Percentiles rank a stretch among this genome's conserved stretches.
Conservation (phyloP, 2,113 vertebrate genomes). For the Campylomormyrus tamandua region DNA sequence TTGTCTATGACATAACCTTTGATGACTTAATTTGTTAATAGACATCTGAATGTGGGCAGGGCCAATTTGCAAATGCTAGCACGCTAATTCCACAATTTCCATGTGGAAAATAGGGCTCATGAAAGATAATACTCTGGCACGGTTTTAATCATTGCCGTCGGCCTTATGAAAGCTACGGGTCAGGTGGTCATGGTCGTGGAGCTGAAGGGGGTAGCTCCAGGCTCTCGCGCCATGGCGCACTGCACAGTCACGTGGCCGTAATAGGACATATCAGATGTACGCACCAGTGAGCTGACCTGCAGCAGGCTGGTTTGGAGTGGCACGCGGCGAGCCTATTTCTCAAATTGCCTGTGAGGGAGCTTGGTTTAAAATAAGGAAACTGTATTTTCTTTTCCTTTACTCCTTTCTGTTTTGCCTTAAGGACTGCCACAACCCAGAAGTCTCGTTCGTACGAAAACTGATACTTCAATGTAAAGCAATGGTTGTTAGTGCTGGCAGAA, state of each 20-base stretch:
- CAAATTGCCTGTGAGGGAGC: not conserved
- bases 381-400: not conserved
- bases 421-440: slow-evolving; percentile 11
- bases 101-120: slow-evolving; percentile 32
- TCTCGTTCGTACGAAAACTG: not conserved
- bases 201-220: not conserved
- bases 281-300: not conserved
- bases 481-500: not conserved
- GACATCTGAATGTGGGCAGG: slow-evolving; percentile 7
- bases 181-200: not conserved
- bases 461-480: slow-evolving; percentile 8
- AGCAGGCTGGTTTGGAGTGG: not conserved
- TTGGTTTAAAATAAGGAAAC: not conserved
- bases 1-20: not conserved
- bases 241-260: not conserved
- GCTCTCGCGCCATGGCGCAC: not conserved
- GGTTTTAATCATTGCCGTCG: not conserved
- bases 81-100: slow-evolving; percentile 11
- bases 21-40: not conserved
- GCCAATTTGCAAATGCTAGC: slow-evolving; percentile 11
- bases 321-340: not conserved
- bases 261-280: not conserved
- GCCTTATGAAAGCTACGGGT: not conserved
- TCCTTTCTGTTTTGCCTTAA: slow-evolving; percentile 2
- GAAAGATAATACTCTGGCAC: slow-evolving; percentile 21